phyloP scores from a whole-genome alignment of 2,797 vertebrate species.

The Sarcophilus harrisii region DNA sequence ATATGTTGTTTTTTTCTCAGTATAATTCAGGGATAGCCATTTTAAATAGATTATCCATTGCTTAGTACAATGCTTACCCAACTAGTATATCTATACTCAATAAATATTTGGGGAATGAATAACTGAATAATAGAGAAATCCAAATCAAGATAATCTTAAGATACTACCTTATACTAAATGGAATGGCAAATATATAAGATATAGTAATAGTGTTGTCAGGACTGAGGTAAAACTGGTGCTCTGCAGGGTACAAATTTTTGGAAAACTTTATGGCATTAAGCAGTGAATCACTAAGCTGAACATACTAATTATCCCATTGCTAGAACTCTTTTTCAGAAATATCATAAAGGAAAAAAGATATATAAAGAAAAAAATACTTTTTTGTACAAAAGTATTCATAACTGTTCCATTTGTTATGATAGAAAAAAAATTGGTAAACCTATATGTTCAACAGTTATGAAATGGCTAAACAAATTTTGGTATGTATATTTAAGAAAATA shows the following conservation, averaged over 20 bases:
- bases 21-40: background rate
- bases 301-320: background rate
- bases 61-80: background rate
- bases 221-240: background rate
- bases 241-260: background rate
- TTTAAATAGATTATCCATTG: background rate
- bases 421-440: background rate
- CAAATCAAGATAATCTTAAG: background rate
- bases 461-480: background rate
- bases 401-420: background rate
- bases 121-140: background rate
- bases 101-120: constrained; percentile 36
- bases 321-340: background rate
- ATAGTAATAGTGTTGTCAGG: background rate
- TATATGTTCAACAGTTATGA: background rate
- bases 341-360: background rate
- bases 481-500: background rate
- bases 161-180: background rate
- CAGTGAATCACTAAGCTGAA: background rate
- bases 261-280: background rate
- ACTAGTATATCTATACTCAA: background rate
- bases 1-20: background rate
- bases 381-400: background rate
- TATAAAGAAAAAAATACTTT: background rate
- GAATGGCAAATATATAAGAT: background rate